Percentiles rank a stretch among this genome's conserved stretches.
Conservation (phyloP, 2,888 invertebrate genomes). For the Flexamia atlantica region DNA sequence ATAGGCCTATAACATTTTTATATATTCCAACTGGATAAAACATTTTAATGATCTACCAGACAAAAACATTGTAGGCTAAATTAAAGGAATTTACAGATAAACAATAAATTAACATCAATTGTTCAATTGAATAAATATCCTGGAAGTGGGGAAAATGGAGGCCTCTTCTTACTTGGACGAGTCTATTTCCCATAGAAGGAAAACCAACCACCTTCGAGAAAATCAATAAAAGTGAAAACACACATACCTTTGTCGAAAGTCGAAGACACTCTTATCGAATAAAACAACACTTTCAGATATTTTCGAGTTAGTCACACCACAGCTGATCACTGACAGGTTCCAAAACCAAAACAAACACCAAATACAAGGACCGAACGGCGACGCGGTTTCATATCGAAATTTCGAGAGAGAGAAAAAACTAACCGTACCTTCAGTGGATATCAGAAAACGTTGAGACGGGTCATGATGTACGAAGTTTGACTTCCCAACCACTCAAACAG, state of each 20-base stretch:
- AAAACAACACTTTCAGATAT: neutral
- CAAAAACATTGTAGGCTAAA: too few relatives aligned
- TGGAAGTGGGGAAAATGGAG: neutral
- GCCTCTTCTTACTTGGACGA: neutral
- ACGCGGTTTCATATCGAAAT: neutral
- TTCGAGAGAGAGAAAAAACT: neutral
- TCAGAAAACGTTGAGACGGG: slow-evolving; percentile 36
- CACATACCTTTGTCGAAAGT: neutral
- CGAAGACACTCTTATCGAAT: neutral
- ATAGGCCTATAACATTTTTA: too few relatives aligned
- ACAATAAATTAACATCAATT: too few relatives aligned
- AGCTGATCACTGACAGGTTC: neutral
- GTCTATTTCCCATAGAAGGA: neutral
- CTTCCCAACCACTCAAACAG: slow-evolving; percentile 16
- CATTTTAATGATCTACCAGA: too few relatives aligned
- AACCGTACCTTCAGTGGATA: slow-evolving; percentile 40
- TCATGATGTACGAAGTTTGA: slow-evolving; percentile 46
- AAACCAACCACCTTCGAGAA: neutral
- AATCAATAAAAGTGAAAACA: neutral
- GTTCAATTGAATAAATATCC: too few relatives aligned
- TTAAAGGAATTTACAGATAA: too few relatives aligned
- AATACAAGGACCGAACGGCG: neutral
- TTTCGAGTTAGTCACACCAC: neutral
- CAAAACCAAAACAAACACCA: neutral
- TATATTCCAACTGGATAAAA: too few relatives aligned